Evolutionary conservation across 2,113 vertebrate genomes (phyloP).

Genomic region (Otis tarda): DNA sequence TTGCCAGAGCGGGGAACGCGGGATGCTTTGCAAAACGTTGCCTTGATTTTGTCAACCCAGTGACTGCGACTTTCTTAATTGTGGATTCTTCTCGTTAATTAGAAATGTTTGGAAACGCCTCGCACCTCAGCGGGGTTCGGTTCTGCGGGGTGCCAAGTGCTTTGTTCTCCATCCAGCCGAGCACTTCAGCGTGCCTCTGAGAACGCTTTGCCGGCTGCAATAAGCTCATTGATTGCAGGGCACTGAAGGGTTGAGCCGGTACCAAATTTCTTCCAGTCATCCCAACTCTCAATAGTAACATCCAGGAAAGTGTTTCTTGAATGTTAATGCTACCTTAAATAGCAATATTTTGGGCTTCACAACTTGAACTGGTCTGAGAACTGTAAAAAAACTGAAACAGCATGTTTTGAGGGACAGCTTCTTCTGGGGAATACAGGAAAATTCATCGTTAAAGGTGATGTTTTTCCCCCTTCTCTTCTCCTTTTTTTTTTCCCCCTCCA

Average conservation of each 20-base stretch:
- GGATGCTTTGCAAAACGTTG: neutral
- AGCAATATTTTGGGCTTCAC: neutral
- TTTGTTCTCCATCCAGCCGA: conserved; percentile 31
- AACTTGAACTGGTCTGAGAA: neutral
- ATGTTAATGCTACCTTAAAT: neutral
- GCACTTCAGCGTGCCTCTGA: neutral
- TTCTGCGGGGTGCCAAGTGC: neutral
- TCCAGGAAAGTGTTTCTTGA: conserved; percentile 15
- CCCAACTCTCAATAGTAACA: neutral
- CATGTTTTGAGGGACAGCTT: neutral
- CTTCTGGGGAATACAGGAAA: neutral
- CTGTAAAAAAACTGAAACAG: neutral
- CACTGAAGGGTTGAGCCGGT: neutral
- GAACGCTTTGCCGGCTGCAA: neutral
- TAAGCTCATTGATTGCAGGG: neutral
- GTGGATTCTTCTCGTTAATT: conserved; percentile 23
- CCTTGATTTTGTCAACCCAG: neutral
- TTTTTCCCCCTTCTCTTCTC: neutral
- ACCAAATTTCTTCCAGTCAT: conserved; percentile 8
- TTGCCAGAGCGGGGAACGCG: neutral
- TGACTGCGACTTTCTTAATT: neutral
- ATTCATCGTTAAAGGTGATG: neutral
- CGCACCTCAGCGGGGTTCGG: conserved; percentile 30
- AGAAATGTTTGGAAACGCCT: conserved; percentile 4
- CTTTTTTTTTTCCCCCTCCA: neutral